Percentiles rank a stretch among this genome's conserved stretches.
Evolutionary conservation across 1,140 invertebrate species (phyloP).

Genomic region (Drosophila subobscura): DNA sequence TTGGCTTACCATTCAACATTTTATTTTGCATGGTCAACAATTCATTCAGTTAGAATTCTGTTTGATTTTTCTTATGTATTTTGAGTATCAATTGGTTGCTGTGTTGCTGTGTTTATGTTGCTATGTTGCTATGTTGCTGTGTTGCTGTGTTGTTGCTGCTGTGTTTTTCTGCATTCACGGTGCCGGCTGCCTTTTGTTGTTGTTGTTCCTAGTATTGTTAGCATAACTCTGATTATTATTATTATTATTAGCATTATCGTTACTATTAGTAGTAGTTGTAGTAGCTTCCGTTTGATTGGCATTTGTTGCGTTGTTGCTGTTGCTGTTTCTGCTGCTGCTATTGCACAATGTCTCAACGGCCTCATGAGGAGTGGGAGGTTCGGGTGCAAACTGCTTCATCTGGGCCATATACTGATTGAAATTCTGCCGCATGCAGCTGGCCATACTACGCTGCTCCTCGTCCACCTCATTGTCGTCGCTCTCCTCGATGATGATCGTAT

Average conservation of each 20-base stretch:
- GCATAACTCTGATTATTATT: constrained; percentile 40
- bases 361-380: constrained; percentile 18
- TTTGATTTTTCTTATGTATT: constrained; percentile 29
- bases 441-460: constrained; percentile 32
- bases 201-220: constrained; percentile 60
- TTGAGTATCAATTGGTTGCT: constrained; percentile 76
- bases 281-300: constrained; percentile 77
- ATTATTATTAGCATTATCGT: constrained; percentile 45
- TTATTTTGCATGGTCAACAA: constrained; percentile 68
- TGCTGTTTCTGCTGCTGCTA: constrained; percentile 56
- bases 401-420: constrained; percentile 72
- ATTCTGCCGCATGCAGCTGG: constrained; percentile 53
- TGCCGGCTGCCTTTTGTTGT: constrained; percentile 53
- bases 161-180: constrained; percentile 1
- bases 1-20: constrained; percentile 78
- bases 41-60: constrained; percentile 35
- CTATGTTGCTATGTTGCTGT: constrained; percentile 21
- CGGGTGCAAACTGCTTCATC: constrained; percentile 58
- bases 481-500: constrained; percentile 73
- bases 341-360: constrained; percentile 63
- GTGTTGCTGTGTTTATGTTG: constrained; percentile 16
- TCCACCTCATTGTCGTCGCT: constrained; percentile 71
- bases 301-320: constrained; percentile 59
- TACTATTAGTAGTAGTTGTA: constrained; percentile 61
- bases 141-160: constrained; percentile 16